Base-by-base conservation (phyloP, 2,113 vertebrate genomes). In the Vimba vimba region DNA sequence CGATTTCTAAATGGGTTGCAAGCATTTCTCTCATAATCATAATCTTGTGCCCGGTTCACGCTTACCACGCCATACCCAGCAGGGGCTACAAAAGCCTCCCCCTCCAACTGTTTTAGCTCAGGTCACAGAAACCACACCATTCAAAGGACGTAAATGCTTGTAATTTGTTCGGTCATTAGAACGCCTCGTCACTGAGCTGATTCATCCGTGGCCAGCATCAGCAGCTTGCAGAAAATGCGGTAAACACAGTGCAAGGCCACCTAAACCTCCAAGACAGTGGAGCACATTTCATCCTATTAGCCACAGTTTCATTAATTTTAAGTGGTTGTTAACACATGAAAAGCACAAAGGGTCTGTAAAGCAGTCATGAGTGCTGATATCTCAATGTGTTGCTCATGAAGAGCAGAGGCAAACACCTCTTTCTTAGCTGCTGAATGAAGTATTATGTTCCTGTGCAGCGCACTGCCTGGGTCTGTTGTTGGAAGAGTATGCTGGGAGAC, bases 401-500 rank as follows among this genome's bases (percentile, higher is more conserved):
- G 85, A 85, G 64, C 33, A 27, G n/a, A 89, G 73, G 85, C 82
- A 86, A 66, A 68, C 57, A 74, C 69, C 80, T 87, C 86, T 79
- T 88, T 90, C 87, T 88, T 76, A 25, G 79, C 39, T 57, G 23
- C 83, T 88, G 87, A 90, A 90, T 87, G 82, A 45, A 88, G 89
- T 84, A 90, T 88, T 88, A 89, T 92, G 91, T 86, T 87, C 82
- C 87, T 86, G 86, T 89, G 86, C 86, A 43, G 88, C 89, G 89
- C 88, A 52, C 83, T 85, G 89, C 89, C 89, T 92, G 90, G 88
- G 90, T 91, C 91, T 89, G 91, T 92, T 93, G 89, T 91, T 93
- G 90, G 88, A 86, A 88, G 86, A 89, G 89, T 89, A 92, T 91
- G 91, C 85, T 43, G 80, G 87, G 85, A 93, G 93, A 92, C 92